phyloP scores from a whole-genome alignment of 2,888 invertebrate species.

The Meiosimyza decipiens region DNA sequence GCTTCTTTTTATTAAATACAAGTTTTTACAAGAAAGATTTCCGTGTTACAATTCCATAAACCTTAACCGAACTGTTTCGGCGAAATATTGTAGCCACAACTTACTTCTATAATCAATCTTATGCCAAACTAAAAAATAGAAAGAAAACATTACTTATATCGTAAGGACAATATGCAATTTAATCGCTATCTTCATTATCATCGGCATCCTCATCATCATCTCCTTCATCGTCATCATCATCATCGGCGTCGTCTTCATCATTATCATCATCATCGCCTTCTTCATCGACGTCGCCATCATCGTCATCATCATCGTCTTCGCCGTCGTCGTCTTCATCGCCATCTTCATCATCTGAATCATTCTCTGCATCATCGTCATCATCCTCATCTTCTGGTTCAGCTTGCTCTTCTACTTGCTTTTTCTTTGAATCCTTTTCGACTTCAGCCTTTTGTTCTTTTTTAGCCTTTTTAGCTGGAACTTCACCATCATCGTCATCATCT shows the following conservation, averaged over 20 bases:
- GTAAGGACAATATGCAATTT: conserved; percentile 10
- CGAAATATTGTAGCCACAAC: too few species aligned
- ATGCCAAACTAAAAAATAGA: too few species aligned
- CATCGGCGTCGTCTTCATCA: conserved; percentile 45
- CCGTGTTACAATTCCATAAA: too few species aligned
- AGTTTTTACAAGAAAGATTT: too few species aligned
- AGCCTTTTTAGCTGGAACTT: conserved; percentile 69
- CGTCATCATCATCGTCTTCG: conserved; percentile 39
- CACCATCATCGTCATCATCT: conserved; percentile 59
- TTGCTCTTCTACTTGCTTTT: conserved; percentile 30
- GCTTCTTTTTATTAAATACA: too few species aligned
- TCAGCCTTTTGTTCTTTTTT: conserved; percentile 63
- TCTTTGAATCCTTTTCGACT: conserved; percentile 70
- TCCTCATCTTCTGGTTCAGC: conserved; percentile 35
- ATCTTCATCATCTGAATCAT: conserved; percentile 38
- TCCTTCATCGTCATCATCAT: conserved; percentile 42
- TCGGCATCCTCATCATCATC: conserved; percentile 41
- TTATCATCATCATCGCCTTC: conserved; percentile 43
- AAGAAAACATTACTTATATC: conserved; percentile 9
- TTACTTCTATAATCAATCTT: too few species aligned
- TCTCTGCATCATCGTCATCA: conserved; percentile 34
- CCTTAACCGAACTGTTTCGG: too few species aligned
- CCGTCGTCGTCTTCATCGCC: conserved; percentile 47
- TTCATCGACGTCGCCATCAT: conserved; percentile 44
- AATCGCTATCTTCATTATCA: conserved; percentile 45